Evolutionary conservation across 1,140 invertebrate genomes (phyloP).

Genomic region (Radopholus similis): DNA sequence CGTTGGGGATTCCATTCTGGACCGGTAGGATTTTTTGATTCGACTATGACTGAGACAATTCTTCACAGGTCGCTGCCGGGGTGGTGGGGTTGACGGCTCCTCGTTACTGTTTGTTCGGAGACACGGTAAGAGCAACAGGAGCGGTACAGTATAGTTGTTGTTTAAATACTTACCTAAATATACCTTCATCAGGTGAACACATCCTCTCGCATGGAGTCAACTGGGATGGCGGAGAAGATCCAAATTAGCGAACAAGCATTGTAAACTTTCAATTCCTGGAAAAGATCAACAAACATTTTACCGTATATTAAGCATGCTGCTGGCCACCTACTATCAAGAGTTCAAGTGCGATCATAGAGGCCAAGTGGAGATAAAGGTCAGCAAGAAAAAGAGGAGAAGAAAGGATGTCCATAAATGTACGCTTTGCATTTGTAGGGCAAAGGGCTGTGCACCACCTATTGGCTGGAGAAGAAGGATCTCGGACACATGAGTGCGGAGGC

Average conservation of each 20-base stretch:
- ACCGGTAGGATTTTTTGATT: conserved; percentile 34
- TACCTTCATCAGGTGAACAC: conserved; percentile 67
- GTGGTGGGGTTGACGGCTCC: conserved; percentile 62
- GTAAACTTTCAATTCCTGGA: no score
- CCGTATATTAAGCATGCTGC: no score
- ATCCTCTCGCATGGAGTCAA: conserved; percentile 79
- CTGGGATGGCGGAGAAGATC: conserved; percentile 51
- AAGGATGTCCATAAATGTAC: not conserved
- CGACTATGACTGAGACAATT: not conserved
- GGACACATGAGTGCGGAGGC: not conserved
- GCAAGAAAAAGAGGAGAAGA: not conserved
- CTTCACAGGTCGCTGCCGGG: conserved; percentile 29
- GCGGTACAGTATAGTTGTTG: not conserved
- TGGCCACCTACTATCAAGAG: conserved; percentile 34
- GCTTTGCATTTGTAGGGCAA: conserved; percentile 35
- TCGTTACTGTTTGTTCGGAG: conserved; percentile 72
- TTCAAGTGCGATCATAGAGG: conserved; percentile 46
- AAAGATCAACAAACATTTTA: no score
- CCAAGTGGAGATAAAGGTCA: conserved; percentile 53
- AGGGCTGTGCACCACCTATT: conserved; percentile 44
- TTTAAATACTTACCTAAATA: not conserved
- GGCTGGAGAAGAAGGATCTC: conserved; percentile 27
- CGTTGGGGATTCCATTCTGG: conserved; percentile 59
- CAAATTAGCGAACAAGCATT: conserved; percentile 51
- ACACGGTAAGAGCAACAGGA: conserved; percentile 73